These are phyloP conservation scores for Tigriopus californicus DNA, from an alignment of 2,888 invertebrate species.

Conservation along the genomic window DNA sequence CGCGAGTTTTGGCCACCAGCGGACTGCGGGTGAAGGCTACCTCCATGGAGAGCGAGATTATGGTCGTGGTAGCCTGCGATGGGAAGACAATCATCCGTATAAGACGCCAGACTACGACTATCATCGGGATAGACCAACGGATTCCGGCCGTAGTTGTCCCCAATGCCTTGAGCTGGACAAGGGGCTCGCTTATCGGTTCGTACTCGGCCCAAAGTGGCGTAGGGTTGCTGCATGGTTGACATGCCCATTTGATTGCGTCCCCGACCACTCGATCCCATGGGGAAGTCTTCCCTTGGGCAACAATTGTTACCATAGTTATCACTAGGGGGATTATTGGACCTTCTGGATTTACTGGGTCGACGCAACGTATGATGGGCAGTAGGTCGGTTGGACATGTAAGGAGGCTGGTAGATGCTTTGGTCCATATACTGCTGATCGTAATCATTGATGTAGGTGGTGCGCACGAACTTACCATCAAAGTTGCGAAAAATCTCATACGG, in stretches of 20 bases:
- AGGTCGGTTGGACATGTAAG: not conserved
- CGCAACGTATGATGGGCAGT: conserved; percentile 7
- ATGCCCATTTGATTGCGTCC: not conserved
- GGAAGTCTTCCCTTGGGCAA: not conserved
- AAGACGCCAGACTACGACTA: conserved; percentile 6
- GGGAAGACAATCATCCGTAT: conserved; percentile 4
- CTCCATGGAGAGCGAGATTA: not conserved
- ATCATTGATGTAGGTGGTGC: not conserved
- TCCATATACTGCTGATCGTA: not conserved
- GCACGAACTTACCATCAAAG: conserved; percentile 15
- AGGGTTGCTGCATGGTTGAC: conserved; percentile 3
- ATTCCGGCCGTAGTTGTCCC: conserved; percentile 11
- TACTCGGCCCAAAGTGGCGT: not conserved
- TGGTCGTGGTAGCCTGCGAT: not conserved
- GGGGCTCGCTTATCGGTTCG: too few relatives aligned
- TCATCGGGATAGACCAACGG: conserved; percentile 1
- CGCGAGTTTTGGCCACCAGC: not conserved
- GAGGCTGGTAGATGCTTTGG: not conserved
- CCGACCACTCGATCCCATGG: not conserved
- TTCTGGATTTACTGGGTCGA: not conserved
- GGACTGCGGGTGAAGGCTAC: not conserved
- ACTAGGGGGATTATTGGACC: not conserved
- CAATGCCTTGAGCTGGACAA: not conserved
- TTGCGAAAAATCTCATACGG: conserved; percentile 10
- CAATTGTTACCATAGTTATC: not conserved